Conservation (phyloP, 23 tunicate genomes). For the Corella eumyota region DNA sequence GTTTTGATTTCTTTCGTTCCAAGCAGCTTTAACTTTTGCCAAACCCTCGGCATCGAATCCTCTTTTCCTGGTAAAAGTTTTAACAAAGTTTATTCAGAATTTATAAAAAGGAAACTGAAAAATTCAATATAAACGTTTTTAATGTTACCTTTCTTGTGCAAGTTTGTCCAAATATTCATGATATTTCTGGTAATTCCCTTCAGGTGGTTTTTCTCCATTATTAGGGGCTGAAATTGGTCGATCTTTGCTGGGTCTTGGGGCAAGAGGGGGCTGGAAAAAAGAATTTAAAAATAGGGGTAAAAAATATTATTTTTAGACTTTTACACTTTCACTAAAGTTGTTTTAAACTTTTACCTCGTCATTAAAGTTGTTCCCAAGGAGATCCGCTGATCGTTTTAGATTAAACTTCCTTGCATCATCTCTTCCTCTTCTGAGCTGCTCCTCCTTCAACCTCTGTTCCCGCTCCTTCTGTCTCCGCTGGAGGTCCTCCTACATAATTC, state of each 20-base stretch:
- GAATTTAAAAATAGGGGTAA: neutral
- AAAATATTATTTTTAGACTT: neutral
- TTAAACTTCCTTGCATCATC: conserved; percentile 59
- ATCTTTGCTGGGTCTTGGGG: conserved; percentile 9
- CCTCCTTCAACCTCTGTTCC: conserved; percentile 30
- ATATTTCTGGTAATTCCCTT: conserved; percentile 58
- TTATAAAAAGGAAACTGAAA: too few species aligned
- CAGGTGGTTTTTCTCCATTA: conserved; percentile 5
- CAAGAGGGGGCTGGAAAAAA: neutral
- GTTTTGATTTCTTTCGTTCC: conserved; percentile 58
- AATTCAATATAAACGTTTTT: too few species aligned
- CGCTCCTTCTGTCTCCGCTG: conserved; percentile 56
- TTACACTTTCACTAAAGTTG: neutral
- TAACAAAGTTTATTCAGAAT: too few species aligned
- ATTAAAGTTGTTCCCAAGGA: conserved; percentile 19
- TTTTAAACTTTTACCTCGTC: neutral
- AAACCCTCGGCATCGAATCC: conserved; percentile 25
- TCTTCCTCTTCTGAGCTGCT: conserved; percentile 56
- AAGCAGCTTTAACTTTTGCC: conserved; percentile 60
- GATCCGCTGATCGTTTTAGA: conserved; percentile 55
- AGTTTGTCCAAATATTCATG: conserved; percentile 54
- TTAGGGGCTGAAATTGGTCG: conserved; percentile 72
- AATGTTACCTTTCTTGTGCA: conserved; percentile 42
- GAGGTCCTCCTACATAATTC: conserved; percentile 54
- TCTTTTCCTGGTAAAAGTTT: conserved; percentile 11